phyloP scores from a whole-genome alignment of 2,888 invertebrate species.

The Strigamia crassipes region DNA sequence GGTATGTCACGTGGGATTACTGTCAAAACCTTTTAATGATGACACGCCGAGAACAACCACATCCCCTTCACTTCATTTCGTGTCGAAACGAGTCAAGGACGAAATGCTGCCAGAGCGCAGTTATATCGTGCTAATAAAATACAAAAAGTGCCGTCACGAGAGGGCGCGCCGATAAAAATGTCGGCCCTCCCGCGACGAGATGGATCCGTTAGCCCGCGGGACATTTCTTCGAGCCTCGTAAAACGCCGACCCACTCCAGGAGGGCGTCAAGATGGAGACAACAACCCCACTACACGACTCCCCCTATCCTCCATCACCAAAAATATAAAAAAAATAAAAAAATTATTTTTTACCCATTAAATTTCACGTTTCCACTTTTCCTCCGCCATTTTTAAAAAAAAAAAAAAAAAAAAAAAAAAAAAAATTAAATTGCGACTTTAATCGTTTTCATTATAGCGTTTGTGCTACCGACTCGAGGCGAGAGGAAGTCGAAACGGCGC shows the following conservation, averaged over 20 bases:
- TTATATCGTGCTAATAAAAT: slow-evolving; percentile 15
- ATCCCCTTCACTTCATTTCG: background rate
- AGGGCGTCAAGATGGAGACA: slow-evolving; percentile 12
- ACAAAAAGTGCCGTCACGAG: slow-evolving; percentile 17
- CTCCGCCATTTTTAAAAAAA: too few species aligned
- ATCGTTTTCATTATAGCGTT: background rate
- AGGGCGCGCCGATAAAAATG: slow-evolving; percentile 17
- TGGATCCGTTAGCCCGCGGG: slow-evolving; percentile 21
- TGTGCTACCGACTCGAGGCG: slow-evolving; percentile 4
- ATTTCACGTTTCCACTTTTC: too few species aligned
- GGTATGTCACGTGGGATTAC: slow-evolving; percentile 16
- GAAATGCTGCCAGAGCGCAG: background rate
- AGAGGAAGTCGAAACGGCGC: slow-evolving; percentile 7
- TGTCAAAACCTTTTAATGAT: slow-evolving; percentile 21
- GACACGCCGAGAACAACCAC: background rate
- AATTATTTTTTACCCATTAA: too few species aligned
- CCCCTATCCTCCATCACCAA: background rate
- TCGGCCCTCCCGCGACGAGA: slow-evolving; percentile 1
- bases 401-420: background rate
- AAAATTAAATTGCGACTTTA: background rate
- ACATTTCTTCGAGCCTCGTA: background rate
- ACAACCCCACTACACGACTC: background rate
- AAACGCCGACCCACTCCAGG: slow-evolving; percentile 21
- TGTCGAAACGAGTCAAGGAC: background rate
- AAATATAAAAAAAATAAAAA: background rate